A percentile compares a stretch with the other conserved stretches of the same genome.
These are phyloP conservation scores for Formica aserva DNA, from an alignment of 2,888 invertebrate species.

Conservation along the genomic window DNA sequence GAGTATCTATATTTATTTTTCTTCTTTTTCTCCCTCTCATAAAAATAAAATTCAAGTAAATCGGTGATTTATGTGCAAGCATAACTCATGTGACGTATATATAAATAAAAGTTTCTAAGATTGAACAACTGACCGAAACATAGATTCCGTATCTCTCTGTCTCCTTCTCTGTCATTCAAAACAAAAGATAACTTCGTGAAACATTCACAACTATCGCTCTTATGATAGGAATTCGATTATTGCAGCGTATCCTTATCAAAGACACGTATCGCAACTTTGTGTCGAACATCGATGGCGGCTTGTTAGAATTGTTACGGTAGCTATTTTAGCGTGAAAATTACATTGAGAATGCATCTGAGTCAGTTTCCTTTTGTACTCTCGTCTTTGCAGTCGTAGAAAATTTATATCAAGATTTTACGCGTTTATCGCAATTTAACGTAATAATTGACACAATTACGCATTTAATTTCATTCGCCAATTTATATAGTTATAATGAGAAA, in stretches of 20 bases:
- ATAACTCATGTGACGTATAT: neutral
- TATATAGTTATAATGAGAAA: conserved; percentile 4
- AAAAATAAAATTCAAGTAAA: conserved; percentile 13
- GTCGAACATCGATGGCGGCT: conserved; percentile 14
- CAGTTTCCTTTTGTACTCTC: conserved; percentile 11
- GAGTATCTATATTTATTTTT: neutral
- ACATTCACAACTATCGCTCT: conserved; percentile 11
- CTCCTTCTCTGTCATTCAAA: neutral
- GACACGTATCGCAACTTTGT: conserved; percentile 21
- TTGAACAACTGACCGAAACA: conserved; percentile 3
- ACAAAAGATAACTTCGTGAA: conserved; percentile 17
- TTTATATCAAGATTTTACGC: conserved; percentile 10
- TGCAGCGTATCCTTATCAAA: neutral
- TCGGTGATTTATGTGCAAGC: neutral
- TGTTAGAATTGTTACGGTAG: conserved; percentile 3
- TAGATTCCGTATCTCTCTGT: neutral
- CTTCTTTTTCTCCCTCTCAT: neutral
- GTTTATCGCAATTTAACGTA: neutral
- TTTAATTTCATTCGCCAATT: neutral
- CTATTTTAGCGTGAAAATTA: conserved; percentile 11
- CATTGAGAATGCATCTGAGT: conserved; percentile 13
- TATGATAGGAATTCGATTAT: conserved; percentile 50
- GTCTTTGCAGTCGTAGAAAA: neutral
- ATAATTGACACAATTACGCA: neutral
- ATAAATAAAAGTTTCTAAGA: conserved; percentile 12